phyloP scores from a whole-genome alignment of 2,888 invertebrate species.

The Nezara viridula region DNA sequence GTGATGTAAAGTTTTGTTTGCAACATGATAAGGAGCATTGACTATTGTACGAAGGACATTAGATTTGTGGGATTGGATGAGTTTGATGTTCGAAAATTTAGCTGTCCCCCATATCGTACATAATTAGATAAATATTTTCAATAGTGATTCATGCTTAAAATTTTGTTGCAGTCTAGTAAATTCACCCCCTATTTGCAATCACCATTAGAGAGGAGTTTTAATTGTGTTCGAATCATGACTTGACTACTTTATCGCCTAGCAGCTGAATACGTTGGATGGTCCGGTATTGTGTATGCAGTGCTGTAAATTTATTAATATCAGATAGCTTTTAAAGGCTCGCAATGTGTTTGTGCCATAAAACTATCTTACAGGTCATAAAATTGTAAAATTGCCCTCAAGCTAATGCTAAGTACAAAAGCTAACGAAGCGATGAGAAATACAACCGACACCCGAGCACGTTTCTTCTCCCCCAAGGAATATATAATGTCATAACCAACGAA shows the following conservation, averaged over 20 bases:
- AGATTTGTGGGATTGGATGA: too few relatives aligned
- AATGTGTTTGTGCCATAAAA: not conserved
- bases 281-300: not conserved
- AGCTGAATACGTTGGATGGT: not conserved
- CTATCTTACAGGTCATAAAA: slow-evolving; percentile 25
- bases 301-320: not conserved
- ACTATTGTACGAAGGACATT: too few relatives aligned
- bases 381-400: not conserved
- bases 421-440: slow-evolving; percentile 39
- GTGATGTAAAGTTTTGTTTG: too few relatives aligned
- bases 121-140: too few relatives aligned
- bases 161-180: not conserved
- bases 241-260: not conserved
- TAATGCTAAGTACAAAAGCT: slow-evolving; percentile 22
- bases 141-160: too few relatives aligned
- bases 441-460: not conserved
- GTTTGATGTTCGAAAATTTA: too few relatives aligned
- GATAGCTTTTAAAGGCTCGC: not conserved
- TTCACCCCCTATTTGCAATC: not conserved
- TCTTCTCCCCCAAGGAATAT: slow-evolving; percentile 18
- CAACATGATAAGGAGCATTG: too few relatives aligned
- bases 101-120: too few relatives aligned
- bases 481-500: slow-evolving; percentile 28
- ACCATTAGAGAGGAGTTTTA: not conserved
- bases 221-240: not conserved